phyloP scores from a whole-genome alignment of 2,797 vertebrate genomes.

The Bovichtus diacanthus region DNA sequence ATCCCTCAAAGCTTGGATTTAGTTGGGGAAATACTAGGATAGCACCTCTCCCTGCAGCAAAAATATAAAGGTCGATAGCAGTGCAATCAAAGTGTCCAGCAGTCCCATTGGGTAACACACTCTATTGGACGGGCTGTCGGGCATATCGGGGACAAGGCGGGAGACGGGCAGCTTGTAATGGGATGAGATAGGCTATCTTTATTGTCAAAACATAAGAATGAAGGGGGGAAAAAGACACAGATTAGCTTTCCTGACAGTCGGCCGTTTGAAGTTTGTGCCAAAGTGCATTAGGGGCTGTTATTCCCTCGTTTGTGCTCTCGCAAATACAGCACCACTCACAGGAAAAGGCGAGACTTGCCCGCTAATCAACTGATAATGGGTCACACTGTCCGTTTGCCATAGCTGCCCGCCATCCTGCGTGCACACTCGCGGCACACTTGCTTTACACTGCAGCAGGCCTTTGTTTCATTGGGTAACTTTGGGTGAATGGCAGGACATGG shows the following conservation, averaged over 20 bases:
- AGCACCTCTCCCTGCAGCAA: slow-evolving; percentile 37
- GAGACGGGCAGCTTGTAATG: slow-evolving; percentile 81
- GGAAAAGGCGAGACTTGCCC: slow-evolving; percentile 88
- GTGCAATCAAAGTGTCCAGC: slow-evolving; percentile 69
- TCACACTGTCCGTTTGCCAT: slow-evolving; percentile 71
- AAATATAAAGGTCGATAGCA: slow-evolving; percentile 41
- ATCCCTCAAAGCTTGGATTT: slow-evolving; percentile 18
- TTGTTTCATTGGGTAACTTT: slow-evolving; percentile 8
- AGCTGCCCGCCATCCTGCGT: slow-evolving; percentile 70
- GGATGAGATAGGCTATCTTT: slow-evolving; percentile 88
- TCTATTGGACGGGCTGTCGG: slow-evolving; percentile 64
- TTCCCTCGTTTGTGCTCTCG: slow-evolving; percentile 75
- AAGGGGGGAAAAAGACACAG: slow-evolving; percentile 79
- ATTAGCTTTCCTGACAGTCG: slow-evolving; percentile 86
- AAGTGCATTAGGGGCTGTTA: slow-evolving; percentile 86
- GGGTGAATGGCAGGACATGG: neutral
- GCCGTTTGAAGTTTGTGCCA: slow-evolving; percentile 87
- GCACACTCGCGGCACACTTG: slow-evolving; percentile 84
- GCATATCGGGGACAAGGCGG: slow-evolving; percentile 77
- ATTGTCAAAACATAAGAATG: slow-evolving; percentile 90
- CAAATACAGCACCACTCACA: slow-evolving; percentile 79
- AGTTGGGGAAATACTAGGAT: slow-evolving; percentile 29
- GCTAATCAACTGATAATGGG: slow-evolving; percentile 89
- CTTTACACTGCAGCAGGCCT: slow-evolving; percentile 71
- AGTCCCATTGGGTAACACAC: slow-evolving; percentile 59